Evolutionary conservation across 2,888 invertebrate genomes (phyloP), one percentile per base, ranked within the genome.

Genomic region (Formica aserva): DNA sequence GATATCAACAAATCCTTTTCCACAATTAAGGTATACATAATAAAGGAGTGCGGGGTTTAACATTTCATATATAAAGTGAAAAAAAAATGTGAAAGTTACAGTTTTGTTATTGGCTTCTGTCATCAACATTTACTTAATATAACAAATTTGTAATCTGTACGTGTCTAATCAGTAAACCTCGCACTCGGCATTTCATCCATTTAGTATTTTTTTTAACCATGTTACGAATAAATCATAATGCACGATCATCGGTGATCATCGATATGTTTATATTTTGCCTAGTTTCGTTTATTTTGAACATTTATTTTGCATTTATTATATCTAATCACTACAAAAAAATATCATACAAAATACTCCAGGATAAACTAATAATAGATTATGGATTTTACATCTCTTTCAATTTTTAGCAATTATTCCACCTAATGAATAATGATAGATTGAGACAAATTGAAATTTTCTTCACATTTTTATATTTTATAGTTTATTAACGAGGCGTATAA

Each of bases 371-470:
- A n/a, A 3, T 48, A 22, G 22, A 1, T 11, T 48, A 22, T 22
- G 48, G 15, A 48, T n/a, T 15, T 63, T 48, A 32, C n/a, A 9
- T 3, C 9, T 8, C 11, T 5, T 35, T 15, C 22, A 45, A 6
- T 18, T 45, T 45, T 52, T 6, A 4, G 6, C 18, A 5, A 0
- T 6, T 65, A 71, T 55, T 38, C 26, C 13, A 18, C 26, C 41
- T 26, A 32, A 32, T 48, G 6, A 38, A 22, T 55, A 18, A 6
- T 15, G 32, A 13, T 26, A 83, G 63, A 83, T 82, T 67, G 71
- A 75, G 82, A 83, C 80, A 91, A 90, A 45, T 1, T 86, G 57
- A 91, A 86, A 85, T 83, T 76, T 69, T 67, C 86, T 76, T 60
- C 48, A 48, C 15, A 63, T 48, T 62, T 38, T 35, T 81, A 29